Base-by-base conservation (phyloP, 2,113 vertebrate genomes). In the Ancistrus triradiatus region DNA sequence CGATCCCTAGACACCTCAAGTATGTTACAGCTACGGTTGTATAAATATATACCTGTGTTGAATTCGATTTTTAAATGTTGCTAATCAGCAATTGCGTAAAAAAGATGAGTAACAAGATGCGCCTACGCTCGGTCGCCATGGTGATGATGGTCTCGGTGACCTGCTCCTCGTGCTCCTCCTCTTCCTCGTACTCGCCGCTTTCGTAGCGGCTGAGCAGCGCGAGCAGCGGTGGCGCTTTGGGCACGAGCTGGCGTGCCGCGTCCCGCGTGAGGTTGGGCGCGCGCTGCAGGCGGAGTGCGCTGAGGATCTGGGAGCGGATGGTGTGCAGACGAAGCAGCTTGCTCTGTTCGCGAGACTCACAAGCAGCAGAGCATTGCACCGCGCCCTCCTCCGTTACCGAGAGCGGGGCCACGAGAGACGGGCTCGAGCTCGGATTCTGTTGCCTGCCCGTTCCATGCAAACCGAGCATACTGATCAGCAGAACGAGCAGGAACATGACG, bases 191-290 rank as follows among this genome's bases (percentile, higher is more conserved):
- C 48, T 97, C 93, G 24, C 91, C 91, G 73, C 91, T 60, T 24
- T 97, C 93, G 53, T 97, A 98, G 79, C 95, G 95, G 84, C 96
- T 92, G 76, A 98, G 90, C 27, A 98, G 85, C 81, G 95, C 93
- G 78, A 90, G 94, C 27, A 98, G 81, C 2, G 95, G 95, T 19
- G 95, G 95, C 73, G 95, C 96, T 81, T 91, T 93, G 77, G 96
- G 95, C 66, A 98, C 79, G 80, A 98, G 91, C 85, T 94, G 93
- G 65, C 89, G 91, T 77, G 98, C 92, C 83, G 92, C 90, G 80
- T 98, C 95, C 78, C 94, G 90, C 88, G 95, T 98, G 81, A 98
- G 96, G 83, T 98, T 98, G 64, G 96, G 96, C 67, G 95, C 93
- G 78, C 93, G 90, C 63, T 98, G 92, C 58, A 98, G 89, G 1